phyloP scores from a whole-genome alignment of 2,797 vertebrate species.

The Garrulus glandarius region DNA sequence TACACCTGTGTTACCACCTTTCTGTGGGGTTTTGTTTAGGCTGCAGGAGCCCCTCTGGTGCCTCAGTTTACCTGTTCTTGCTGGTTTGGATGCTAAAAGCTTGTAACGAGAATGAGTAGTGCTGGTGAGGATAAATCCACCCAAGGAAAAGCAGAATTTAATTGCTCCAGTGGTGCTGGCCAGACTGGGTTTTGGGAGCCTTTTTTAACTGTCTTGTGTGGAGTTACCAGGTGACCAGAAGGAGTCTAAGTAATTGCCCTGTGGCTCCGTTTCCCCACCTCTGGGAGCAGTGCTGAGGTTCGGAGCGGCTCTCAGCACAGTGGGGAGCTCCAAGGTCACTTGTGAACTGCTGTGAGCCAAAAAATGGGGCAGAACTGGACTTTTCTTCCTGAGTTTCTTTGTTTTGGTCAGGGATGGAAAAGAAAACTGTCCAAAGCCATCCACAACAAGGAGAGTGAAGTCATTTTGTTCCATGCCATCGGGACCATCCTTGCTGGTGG shows the following conservation, averaged over 20 bases:
- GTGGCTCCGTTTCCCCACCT: background rate
- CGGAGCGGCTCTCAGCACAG: background rate
- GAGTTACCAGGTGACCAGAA: background rate
- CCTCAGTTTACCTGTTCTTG: background rate
- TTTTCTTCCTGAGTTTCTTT: background rate
- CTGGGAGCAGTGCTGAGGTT: background rate
- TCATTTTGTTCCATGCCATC: rapidly evolving
- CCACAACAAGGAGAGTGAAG: rapidly evolving
- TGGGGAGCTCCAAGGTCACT: background rate
- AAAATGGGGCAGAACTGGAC: background rate
- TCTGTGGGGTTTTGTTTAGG: background rate
- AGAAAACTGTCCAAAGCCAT: background rate
- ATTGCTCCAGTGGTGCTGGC: background rate
- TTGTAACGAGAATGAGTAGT: background rate
- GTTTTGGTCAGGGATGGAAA: background rate
- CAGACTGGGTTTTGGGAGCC: background rate
- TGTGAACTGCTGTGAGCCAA: background rate
- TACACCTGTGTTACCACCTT: background rate
- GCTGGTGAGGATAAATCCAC: background rate
- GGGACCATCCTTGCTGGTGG: background rate
- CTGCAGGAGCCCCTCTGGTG: background rate
- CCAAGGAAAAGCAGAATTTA: background rate
- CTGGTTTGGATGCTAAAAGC: background rate
- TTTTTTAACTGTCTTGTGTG: background rate
- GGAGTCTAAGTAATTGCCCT: background rate